phyloP scores from a whole-genome alignment of 2,797 vertebrate genomes.

The Ctenosaura bakeri region DNA sequence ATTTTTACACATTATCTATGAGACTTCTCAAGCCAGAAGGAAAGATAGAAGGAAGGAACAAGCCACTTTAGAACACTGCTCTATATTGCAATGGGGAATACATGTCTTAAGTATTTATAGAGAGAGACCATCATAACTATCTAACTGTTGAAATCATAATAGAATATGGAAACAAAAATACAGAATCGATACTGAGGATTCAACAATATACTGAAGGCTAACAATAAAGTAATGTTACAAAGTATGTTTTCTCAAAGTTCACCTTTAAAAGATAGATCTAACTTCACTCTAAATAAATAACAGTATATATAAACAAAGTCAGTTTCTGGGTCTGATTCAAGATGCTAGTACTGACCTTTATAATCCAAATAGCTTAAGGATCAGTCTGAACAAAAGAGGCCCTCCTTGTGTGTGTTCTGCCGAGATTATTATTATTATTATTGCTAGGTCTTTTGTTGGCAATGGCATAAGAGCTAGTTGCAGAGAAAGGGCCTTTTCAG shows the following conservation, averaged over 20 bases:
- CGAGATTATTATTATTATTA: too few species aligned
- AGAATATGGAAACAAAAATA: neutral
- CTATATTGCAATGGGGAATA: constrained; percentile 15
- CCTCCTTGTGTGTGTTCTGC: too few species aligned
- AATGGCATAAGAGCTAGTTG: too few species aligned
- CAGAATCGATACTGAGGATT: neutral
- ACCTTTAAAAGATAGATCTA: neutral
- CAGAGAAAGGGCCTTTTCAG: too few species aligned
- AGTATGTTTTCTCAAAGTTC: too few species aligned
- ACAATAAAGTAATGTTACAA: neutral
- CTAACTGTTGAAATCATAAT: neutral
- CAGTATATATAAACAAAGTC: neutral
- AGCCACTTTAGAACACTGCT: constrained; percentile 14
- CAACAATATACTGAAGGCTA: neutral
- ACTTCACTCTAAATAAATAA: neutral
- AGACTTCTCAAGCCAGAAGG: constrained; percentile 1
- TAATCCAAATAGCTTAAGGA: too few species aligned
- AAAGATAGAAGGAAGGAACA: neutral
- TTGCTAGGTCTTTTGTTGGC: too few species aligned
- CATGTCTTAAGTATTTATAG: neutral
- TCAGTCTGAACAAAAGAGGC: too few species aligned
- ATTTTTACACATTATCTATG: constrained; percentile 41
- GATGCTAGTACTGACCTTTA: too few species aligned
- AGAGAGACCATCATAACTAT: neutral
- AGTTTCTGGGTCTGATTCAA: too few species aligned